Conservation (phyloP, 2,888 invertebrate species). For the Troides oblongomaculatus region DNA sequence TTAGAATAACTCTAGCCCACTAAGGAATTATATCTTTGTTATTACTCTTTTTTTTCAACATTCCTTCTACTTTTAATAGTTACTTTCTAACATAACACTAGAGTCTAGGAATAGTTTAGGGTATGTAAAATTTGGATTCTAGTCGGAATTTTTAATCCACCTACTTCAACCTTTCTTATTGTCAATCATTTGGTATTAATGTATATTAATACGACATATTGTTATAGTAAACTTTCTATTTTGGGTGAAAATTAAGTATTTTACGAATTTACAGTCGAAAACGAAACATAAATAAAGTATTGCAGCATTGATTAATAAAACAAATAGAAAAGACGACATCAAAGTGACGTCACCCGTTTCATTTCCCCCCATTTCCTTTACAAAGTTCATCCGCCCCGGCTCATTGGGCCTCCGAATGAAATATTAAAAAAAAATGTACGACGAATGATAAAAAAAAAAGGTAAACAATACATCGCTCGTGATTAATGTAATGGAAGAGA, state of each 20-base stretch:
- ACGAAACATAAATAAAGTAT: slow-evolving; percentile 35
- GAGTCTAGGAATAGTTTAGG: no score
- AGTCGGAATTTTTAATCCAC: no score
- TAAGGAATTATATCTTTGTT: no score
- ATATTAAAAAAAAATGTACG: slow-evolving; percentile 27
- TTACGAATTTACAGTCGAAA: slow-evolving; percentile 3
- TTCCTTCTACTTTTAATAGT: no score
- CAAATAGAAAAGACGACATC: slow-evolving; percentile 47
- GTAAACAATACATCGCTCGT: slow-evolving; percentile 34
- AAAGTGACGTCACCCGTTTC: slow-evolving; percentile 52
- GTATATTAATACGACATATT: not conserved
- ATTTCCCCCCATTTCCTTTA: slow-evolving; percentile 49
- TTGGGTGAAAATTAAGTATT: not conserved
- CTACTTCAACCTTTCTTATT: no score
- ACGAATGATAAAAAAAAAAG: slow-evolving; percentile 34
- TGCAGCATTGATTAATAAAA: slow-evolving; percentile 46
- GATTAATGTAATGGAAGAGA: slow-evolving; percentile 41
- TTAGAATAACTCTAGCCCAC: no score
- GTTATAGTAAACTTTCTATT: not conserved
- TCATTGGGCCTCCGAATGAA: slow-evolving; percentile 32
- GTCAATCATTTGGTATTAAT: no score
- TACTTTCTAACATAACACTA: no score
- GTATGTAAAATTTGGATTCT: no score
- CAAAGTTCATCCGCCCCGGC: slow-evolving; percentile 39
- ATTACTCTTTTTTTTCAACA: no score